These are phyloP conservation scores for Lordiphosa collinella DNA, from an alignment of 1,140 invertebrate species.

Conservation along the genomic window DNA sequence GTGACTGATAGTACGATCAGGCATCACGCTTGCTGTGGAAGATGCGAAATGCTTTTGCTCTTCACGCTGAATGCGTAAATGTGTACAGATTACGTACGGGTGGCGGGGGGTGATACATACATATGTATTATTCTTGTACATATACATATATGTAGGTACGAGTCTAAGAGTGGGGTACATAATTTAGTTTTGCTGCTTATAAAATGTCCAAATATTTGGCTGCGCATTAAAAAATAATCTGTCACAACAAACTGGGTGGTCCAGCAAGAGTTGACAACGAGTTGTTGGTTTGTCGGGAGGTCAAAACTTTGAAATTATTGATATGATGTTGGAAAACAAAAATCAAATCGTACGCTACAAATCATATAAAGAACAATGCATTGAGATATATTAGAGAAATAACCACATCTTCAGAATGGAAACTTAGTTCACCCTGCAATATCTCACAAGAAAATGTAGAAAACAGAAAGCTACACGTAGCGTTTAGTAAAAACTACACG, in stretches of 20 bases:
- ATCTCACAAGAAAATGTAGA: too few species aligned
- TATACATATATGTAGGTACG: slow-evolving; percentile 2
- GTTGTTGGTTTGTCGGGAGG: too few species aligned
- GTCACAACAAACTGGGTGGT: slow-evolving; percentile 12
- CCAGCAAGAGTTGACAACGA: neutral
- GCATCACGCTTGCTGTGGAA: neutral
- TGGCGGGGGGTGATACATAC: neutral
- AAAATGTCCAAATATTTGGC: slow-evolving; percentile 33
- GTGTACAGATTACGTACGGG: neutral
- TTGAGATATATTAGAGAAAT: too few species aligned
- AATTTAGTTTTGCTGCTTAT: slow-evolving; percentile 1
- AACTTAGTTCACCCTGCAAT: too few species aligned
- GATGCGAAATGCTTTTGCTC: slow-evolving; percentile 9
- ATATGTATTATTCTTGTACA: neutral
- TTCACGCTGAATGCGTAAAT: neutral
- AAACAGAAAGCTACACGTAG: too few species aligned
- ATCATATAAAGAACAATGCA: too few species aligned
- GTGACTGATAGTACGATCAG: slow-evolving; percentile 29
- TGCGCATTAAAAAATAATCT: slow-evolving; percentile 31
- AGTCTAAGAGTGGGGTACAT: neutral
- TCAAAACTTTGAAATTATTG: too few species aligned
- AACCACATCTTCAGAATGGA: too few species aligned
- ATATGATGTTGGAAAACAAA: too few species aligned
- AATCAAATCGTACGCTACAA: too few species aligned
- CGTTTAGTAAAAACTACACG: too few species aligned